A percentile compares a stretch with the other conserved stretches of the same genome.
These are phyloP conservation scores for human (Homo sapiens) DNA, from an alignment of 2,113 vertebrate species.

Conservation along the genomic window GRCh38 chr2:234871001-234871500, in stretches of 20 bases:
- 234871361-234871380: not conserved
- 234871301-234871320: fast-evolving
- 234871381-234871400: not conserved
- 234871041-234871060: fast-evolving
- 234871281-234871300: fast-evolving
- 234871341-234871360: not conserved
- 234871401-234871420: not conserved
- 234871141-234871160: too few species aligned
- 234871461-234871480: fast-evolving
- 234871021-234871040: too few species aligned
- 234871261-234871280: not conserved
- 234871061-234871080: too few species aligned
- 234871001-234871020: too few species aligned
- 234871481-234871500: fast-evolving
- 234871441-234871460: fast-evolving
- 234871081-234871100: too few species aligned
- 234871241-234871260: fast-evolving
- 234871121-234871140: too few species aligned
- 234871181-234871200: not conserved
- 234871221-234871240: fast-evolving
- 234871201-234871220: fast-evolving
- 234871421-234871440: not conserved
- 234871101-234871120: too few species aligned
- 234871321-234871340: fast-evolving
- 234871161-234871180: too few species aligned